Evolutionary conservation across 2,797 vertebrate genomes (phyloP).

Genomic region (Varecia variegata): DNA sequence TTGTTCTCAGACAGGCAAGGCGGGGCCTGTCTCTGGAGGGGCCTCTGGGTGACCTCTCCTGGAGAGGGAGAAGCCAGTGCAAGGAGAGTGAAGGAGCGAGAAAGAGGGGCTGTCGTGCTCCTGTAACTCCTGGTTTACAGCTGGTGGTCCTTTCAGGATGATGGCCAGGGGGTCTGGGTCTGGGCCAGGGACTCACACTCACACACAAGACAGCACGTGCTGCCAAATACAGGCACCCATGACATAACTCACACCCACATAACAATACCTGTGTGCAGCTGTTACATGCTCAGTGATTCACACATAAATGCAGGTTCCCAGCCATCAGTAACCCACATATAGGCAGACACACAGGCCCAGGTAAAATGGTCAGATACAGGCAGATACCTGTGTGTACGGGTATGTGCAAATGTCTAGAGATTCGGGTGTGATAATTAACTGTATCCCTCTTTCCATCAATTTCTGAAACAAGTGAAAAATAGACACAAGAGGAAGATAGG

Average conservation of each 20-base stretch:
- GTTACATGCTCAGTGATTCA: neutral
- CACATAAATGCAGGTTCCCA: neutral
- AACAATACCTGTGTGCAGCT: neutral
- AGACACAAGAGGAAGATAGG: neutral
- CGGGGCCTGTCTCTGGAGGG: neutral
- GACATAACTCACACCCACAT: neutral
- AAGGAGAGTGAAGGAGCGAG: neutral
- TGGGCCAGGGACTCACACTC: neutral
- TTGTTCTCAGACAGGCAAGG: slow-evolving; percentile 43
- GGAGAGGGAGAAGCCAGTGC: neutral
- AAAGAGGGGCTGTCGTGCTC: fast-evolving
- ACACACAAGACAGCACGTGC: neutral
- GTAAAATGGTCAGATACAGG: neutral
- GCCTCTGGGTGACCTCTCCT: neutral
- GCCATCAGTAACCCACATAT: neutral
- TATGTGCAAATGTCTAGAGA: neutral
- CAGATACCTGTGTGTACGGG: neutral
- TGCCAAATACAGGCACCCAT: neutral
- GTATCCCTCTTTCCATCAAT: neutral
- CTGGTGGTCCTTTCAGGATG: neutral
- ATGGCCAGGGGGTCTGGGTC: neutral
- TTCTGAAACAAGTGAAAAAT: slow-evolving; percentile 47
- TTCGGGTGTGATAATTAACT: slow-evolving; percentile 10
- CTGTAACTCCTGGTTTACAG: neutral
- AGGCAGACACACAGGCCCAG: neutral